Evolutionary conservation across 1,140 invertebrate species (phyloP), one percentile per base, ranked within the genome.

Genomic region (Bradysia coprophila): DNA sequence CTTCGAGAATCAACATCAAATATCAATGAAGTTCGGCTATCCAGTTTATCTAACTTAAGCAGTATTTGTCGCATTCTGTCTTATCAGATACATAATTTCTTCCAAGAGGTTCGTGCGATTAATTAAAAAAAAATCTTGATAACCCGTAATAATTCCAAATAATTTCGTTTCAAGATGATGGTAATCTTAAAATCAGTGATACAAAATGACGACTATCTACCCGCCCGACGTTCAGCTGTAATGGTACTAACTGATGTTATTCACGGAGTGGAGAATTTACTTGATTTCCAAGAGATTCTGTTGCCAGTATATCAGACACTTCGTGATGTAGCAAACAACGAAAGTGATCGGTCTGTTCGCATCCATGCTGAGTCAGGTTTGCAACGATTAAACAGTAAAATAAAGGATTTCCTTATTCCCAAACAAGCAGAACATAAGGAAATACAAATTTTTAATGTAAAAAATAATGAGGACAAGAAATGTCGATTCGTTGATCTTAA

Each of bases 21-120:
- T 0, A 73, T 83, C 51, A 53, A 70, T 38, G 58, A 82, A 33
- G 68, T 89, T 18, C 65, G 83, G 45, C 71, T 79, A 22, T 87
- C 84, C 1, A 74, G 77, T 53, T 63, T 88, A 37, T 81, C 81
- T 1, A 86, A 85, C 61, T 60, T 91, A 8, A 81, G 78, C 1
- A 80, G 88, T 61, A 50, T 87, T 9, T 87, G 82, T 51, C 69
- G 72, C 45, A 59, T 78, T 11, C 57, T 91, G 6, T 67, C 71
- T n/a, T 86, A 73, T 51, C 72, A 76, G 48, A 54, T 89, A 1
- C 74, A 75, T 31, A 61, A 67, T 46, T 66, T 78, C 40, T 57
- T 80, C 31, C 68, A 70, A 43, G 82, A 88, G 65, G 76, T 82
- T 61, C 54, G 48, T 51, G 16, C 24, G 13, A 28, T 28, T 6